These are phyloP conservation scores for Calcarius ornatus DNA, from an alignment of 2,113 vertebrate genomes.

Conservation along the genomic window DNA sequence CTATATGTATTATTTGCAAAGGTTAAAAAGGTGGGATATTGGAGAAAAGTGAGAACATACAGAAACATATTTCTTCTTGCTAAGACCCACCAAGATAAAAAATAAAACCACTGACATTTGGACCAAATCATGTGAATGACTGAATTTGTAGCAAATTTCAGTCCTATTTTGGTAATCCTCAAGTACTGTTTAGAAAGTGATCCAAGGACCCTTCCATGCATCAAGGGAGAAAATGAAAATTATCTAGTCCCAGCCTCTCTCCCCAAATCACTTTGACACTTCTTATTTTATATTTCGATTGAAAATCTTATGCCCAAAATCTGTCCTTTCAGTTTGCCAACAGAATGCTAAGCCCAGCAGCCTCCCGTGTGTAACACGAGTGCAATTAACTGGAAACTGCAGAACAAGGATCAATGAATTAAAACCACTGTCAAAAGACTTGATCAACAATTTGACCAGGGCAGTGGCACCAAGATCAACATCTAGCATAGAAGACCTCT, in stretches of 20 bases:
- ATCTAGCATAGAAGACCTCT: background rate
- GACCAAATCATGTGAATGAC: background rate
- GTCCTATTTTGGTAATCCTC: background rate
- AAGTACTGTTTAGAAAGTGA: background rate
- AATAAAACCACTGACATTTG: background rate
- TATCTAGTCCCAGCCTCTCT: background rate
- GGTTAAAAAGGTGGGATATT: background rate
- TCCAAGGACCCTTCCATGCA: background rate
- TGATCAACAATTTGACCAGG: background rate
- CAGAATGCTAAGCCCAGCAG: background rate
- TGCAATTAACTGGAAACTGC: background rate
- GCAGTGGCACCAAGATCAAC: background rate
- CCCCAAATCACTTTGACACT: background rate
- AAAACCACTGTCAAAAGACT: background rate
- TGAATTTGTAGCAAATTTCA: background rate
- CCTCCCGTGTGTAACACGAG: fast-evolving
- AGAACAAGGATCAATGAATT: background rate
- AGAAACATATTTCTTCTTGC: background rate
- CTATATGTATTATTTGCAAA: background rate
- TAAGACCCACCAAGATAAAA: background rate
- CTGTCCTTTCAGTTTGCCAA: background rate
- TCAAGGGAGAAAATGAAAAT: background rate
- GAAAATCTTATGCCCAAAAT: background rate
- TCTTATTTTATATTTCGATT: background rate
- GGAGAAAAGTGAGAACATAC: background rate